Conservation (phyloP, 2,888 invertebrate species). For the Macaria liturata region DNA sequence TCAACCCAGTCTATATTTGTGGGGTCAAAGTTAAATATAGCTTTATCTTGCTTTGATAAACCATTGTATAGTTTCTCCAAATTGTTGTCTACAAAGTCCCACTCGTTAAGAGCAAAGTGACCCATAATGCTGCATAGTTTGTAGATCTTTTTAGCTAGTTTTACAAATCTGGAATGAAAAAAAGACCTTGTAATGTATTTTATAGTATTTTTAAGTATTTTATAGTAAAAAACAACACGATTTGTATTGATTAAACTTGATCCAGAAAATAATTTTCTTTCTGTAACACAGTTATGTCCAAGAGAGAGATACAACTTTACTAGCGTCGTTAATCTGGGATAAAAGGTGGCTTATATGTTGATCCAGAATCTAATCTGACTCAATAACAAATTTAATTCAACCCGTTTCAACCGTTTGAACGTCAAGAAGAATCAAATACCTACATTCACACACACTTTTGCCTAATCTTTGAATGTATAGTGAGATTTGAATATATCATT, state of each 20-base stretch:
- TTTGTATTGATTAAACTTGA: no score
- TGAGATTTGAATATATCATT: background rate
- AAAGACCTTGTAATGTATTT: no score
- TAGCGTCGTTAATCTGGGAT: background rate
- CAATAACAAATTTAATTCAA: background rate
- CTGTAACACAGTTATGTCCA: background rate
- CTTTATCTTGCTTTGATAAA: constrained; percentile 27
- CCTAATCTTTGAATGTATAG: background rate
- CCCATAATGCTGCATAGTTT: constrained; percentile 5
- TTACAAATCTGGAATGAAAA: constrained; percentile 25
- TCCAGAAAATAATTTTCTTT: background rate
- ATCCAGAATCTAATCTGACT: background rate
- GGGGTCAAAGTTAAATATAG: constrained; percentile 31
- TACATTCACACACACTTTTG: no score
- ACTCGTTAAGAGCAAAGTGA: constrained; percentile 19
- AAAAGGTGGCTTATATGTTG: background rate
- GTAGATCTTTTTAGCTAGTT: constrained; percentile 24
- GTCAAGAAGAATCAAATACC: background rate
- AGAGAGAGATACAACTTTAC: background rate
- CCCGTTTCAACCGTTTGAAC: background rate
- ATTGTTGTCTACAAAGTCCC: constrained; percentile 22
- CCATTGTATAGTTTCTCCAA: constrained; percentile 10
- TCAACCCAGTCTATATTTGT: constrained; percentile 24
- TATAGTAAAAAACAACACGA: no score
- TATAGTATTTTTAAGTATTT: no score